Percentiles rank a stretch among this genome's conserved stretches.
These are phyloP conservation scores for Philaethria dido DNA, from an alignment of 2,888 invertebrate species.

Conservation along the genomic window DNA sequence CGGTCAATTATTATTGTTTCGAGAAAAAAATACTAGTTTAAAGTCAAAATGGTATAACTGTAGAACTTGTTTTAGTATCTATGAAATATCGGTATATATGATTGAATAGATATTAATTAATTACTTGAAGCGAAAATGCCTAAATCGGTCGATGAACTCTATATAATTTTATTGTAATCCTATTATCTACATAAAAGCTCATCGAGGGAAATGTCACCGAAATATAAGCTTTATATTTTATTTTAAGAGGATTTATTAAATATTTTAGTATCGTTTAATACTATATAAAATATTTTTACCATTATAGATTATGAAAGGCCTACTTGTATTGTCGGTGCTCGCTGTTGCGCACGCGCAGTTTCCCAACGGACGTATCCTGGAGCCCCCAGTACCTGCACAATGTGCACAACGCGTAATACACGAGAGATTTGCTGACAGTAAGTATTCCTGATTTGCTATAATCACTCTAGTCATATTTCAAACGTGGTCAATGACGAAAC, in stretches of 20 bases:
- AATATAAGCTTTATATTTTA: too few relatives aligned
- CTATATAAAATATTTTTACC: constrained; percentile 13
- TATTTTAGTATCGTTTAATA: background rate
- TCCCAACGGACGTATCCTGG: constrained; percentile 89
- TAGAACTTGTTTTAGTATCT: background rate
- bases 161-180: background rate
- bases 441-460: constrained; percentile 60
- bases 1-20: background rate
- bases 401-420: constrained; percentile 90
- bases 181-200: background rate
- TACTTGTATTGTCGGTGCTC: constrained; percentile 57
- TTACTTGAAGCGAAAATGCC: background rate
- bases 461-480: background rate
- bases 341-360: constrained; percentile 85
- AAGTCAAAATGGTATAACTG: background rate
- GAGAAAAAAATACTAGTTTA: constrained; percentile 1
- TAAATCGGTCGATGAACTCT: constrained; percentile 12
- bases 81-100: constrained; percentile 3
- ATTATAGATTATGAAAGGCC: constrained; percentile 71
- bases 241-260: too few relatives aligned
- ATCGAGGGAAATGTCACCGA: background rate
- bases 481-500: background rate
- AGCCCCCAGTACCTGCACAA: constrained; percentile 89
- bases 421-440: constrained; percentile 89
- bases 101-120: background rate